Conservation (phyloP, 2,888 invertebrate species). For the Nipponacmea schrenckii region DNA sequence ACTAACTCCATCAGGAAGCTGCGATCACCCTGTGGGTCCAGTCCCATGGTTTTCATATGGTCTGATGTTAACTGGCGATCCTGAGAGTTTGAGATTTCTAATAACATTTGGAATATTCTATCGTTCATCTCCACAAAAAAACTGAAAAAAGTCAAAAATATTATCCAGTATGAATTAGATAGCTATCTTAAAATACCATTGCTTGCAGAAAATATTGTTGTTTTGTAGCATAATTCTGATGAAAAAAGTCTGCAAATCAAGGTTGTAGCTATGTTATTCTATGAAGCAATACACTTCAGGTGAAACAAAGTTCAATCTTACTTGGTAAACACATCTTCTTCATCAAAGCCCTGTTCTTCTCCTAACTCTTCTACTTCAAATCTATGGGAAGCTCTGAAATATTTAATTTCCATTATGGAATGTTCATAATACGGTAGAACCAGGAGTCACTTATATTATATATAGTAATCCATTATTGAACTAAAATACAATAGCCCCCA, state of each 20-base stretch:
- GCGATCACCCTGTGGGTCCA: conserved; percentile 67
- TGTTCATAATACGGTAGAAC: no score
- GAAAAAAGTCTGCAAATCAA: not conserved
- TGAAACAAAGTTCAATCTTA: conserved; percentile 39
- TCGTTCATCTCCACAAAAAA: conserved; percentile 68
- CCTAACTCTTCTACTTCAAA: conserved; percentile 61
- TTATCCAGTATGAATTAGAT: not conserved
- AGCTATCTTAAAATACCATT: not conserved
- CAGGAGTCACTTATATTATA: no score
- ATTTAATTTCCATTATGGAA: no score
- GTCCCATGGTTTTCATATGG: conserved; percentile 67
- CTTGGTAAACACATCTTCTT: conserved; percentile 65
- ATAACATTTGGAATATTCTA: conserved; percentile 64
- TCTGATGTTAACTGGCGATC: conserved; percentile 66
- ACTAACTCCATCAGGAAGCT: conserved; percentile 67
- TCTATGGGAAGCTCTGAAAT: conserved; percentile 53
- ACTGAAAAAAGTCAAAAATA: conserved; percentile 45
- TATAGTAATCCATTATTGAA: no score
- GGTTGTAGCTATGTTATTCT: not conserved
- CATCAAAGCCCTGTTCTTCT: conserved; percentile 51
- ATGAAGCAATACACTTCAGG: no score
- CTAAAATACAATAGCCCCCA: no score
- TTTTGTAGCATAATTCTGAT: no score
- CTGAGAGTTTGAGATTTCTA: conserved; percentile 65
- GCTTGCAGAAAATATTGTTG: no score